Evolutionary conservation across 2,888 invertebrate species (phyloP).

Genomic region (Lasioglossum marginatum): DNA sequence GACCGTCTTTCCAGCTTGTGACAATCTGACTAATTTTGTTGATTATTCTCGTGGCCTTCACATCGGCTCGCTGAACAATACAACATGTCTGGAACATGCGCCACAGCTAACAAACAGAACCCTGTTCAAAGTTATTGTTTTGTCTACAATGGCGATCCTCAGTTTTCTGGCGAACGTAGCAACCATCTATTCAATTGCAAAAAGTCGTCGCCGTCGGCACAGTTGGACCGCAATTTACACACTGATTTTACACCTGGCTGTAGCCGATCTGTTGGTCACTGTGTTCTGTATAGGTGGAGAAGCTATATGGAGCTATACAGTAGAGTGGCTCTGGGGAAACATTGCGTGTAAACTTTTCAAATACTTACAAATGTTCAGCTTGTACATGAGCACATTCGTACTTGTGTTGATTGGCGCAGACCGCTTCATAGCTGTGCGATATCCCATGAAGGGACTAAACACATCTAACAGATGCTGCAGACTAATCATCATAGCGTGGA

Average conservation of each 20-base stretch:
- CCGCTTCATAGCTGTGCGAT: conserved; percentile 92
- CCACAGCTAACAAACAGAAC: conserved; percentile 88
- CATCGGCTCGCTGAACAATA: conserved; percentile 43
- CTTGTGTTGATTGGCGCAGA: conserved; percentile 93
- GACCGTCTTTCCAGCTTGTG: conserved; percentile 48
- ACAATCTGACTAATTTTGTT: conserved; percentile 62
- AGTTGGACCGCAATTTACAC: conserved; percentile 91
- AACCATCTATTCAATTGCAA: conserved; percentile 91
- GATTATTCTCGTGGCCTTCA: conserved; percentile 24
- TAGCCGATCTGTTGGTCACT: conserved; percentile 93
- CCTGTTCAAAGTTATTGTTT: conserved; percentile 88
- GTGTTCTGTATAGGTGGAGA: conserved; percentile 93
- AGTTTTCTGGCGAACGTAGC: conserved; percentile 91
- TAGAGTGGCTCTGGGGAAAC: conserved; percentile 93
- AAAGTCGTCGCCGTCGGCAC: conserved; percentile 87
- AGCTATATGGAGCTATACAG: conserved; percentile 92
- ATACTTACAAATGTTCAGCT: conserved; percentile 92
- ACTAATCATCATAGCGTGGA: conserved; percentile 90
- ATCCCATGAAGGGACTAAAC: conserved; percentile 89
- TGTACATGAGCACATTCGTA: conserved; percentile 93
- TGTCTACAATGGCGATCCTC: conserved; percentile 89
- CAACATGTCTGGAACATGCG: conserved; percentile 87
- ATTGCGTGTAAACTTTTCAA: conserved; percentile 92
- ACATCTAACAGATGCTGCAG: conserved; percentile 89
- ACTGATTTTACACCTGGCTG: conserved; percentile 92